Evolutionary conservation across 2,888 invertebrate species (phyloP).

Genomic region (Brachyopa scutellaris): DNA sequence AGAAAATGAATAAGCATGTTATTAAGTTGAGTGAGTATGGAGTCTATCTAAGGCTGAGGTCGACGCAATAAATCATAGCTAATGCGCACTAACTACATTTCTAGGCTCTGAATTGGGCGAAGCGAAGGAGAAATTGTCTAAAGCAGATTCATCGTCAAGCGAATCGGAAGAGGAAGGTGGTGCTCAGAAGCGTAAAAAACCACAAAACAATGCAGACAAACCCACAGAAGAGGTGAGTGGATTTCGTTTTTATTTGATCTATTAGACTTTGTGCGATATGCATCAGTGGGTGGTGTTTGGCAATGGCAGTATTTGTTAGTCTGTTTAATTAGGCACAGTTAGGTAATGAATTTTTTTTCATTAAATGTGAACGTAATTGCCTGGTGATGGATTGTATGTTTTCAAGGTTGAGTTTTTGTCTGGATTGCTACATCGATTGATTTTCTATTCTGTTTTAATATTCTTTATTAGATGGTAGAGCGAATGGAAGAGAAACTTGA

Average conservation of each 20-base stretch:
- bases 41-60: no score
- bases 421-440: not conserved
- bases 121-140: conserved; percentile 92
- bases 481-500: conserved; percentile 97
- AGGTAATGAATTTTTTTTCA: not conserved
- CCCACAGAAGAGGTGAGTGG: conserved; percentile 85
- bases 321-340: conserved; percentile 29
- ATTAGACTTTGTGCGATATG: conserved; percentile 9
- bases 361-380: conserved; percentile 16
- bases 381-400: not conserved
- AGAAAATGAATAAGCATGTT: conserved; percentile 98
- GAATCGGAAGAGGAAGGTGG: conserved; percentile 90
- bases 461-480: conserved; percentile 88
- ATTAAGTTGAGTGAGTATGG: conserved; percentile 87
- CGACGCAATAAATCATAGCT: not conserved
- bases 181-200: conserved; percentile 82
- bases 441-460: conserved; percentile 22
- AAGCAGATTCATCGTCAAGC: conserved; percentile 91
- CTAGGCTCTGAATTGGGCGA: conserved; percentile 89
- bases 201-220: conserved; percentile 83
- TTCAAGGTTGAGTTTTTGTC: conserved; percentile 20
- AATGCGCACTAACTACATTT: conserved; percentile 18
- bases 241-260: conserved; percentile 12
- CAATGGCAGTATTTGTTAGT: conserved; percentile 7
- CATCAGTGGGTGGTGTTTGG: conserved; percentile 33